Conservation (phyloP, 2,888 invertebrate species). For the Drosophila mettleri region DNA sequence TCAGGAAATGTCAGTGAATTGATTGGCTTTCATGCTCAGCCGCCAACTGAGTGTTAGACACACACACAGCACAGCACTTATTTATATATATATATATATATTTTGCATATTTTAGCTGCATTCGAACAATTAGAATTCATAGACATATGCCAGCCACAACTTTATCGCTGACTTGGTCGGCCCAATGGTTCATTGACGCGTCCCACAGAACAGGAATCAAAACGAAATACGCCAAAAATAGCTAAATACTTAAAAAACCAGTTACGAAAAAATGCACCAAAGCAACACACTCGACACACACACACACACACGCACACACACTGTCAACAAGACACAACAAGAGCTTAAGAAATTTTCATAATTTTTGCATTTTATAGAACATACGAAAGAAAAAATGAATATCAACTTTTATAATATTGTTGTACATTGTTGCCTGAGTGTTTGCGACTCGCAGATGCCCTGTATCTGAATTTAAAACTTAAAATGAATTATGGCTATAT, state of each 20-base stretch:
- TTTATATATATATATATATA: too few species aligned
- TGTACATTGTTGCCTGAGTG: neutral
- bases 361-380: conserved; percentile 79
- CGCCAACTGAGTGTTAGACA: conserved; percentile 73
- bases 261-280: conserved; percentile 63
- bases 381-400: conserved; percentile 34
- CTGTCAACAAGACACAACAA: conserved; percentile 18
- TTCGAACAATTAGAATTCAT: conserved; percentile 75
- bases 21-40: conserved; percentile 76
- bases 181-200: conserved; percentile 71
- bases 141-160: conserved; percentile 67
- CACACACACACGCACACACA: conserved; percentile 19
- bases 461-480: too few species aligned
- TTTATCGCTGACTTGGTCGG: conserved; percentile 38
- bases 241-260: conserved; percentile 75
- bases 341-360: conserved; percentile 69
- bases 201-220: conserved; percentile 77
- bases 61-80: conserved; percentile 20
- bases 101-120: conserved; percentile 67
- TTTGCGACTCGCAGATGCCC: conserved; percentile 35
- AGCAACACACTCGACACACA: conserved; percentile 17
- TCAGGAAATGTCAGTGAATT: conserved; percentile 81
- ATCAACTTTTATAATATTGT: conserved; percentile 27
- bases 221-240: conserved; percentile 81
- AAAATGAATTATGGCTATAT: too few species aligned